These are phyloP conservation scores for Motacilla tschutschensis DNA, from an alignment of 2,113 vertebrate species.

Conservation along the genomic window DNA sequence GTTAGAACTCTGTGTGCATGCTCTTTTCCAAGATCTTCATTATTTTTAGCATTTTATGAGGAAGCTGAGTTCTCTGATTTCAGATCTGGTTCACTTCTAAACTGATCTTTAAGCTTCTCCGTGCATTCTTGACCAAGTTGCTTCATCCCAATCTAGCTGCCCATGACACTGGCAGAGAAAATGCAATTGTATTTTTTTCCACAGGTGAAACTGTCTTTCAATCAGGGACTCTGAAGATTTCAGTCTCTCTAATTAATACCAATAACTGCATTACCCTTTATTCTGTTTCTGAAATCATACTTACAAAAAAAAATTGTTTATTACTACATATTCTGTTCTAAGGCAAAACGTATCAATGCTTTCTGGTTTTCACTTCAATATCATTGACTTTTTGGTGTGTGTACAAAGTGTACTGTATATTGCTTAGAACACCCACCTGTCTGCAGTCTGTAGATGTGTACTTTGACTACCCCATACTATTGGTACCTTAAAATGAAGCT, in stretches of 20 bases:
- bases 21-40: neutral
- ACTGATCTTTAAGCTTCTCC: neutral
- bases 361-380: neutral
- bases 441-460: neutral
- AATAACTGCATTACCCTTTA: neutral
- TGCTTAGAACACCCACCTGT: accelerated
- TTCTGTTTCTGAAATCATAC: neutral
- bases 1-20: neutral
- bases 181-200: neutral
- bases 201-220: neutral
- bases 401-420: neutral
- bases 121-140: neutral
- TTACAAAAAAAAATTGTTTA: neutral
- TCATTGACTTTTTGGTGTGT: neutral
- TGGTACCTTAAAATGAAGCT: neutral
- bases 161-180: neutral
- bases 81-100: neutral
- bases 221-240: neutral
- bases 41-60: neutral
- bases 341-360: neutral
- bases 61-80: neutral
- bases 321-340: neutral
- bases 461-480: neutral
- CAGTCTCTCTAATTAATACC: neutral
- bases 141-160: neutral